Base-by-base conservation (phyloP, 1,140 invertebrate species). In the Mya arenaria region DNA sequence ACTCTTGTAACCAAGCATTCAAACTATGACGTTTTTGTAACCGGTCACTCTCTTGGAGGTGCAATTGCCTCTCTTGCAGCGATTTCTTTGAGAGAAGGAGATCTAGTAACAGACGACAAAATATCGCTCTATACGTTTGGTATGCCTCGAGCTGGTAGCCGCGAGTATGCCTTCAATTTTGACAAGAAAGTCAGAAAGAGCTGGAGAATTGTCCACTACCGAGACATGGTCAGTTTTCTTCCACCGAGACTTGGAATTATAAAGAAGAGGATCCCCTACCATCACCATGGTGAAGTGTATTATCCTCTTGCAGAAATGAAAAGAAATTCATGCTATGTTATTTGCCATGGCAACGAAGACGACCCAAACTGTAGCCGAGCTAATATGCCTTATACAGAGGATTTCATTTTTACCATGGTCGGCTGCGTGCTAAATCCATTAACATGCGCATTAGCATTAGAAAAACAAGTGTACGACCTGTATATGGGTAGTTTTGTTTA, bases 61-160 rank as follows among this genome's bases (percentile, higher is more conserved):
- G 39, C 74, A 5, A 48, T 44, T 6, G 74, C 74, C 19, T 78
- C 74, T 19, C 28, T 78, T 19, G n/a, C 60, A 19, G 52, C 39
- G 55, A 32, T 32, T 17, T n/a, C 52, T 41, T 30, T 73, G 10
- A 32, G 55, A 1, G 32, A 73, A 0, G 69, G 56, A 56, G 52
- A 56, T 32, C 34, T 73, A 30, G n/a, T 56, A 15, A 34, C 10
- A 10, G 34, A 55, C 13, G 48, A 56, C 28, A 25, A 36, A 19
- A 28, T 41, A 8, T n/a, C 62, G 13, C 19, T 44, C n/a, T 79
- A 79, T 32, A 79, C 75, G 5, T 79, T 68, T 68, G 75, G 75
- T 37, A 79, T 79, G 75, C 75, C 75, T 25, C 41, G 75, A 37
- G 75, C 68, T 37, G 75, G 75, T 6, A 28, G 68, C 48, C 66